Conservation (phyloP, 2,888 invertebrate genomes). For the Zhengitettix transpicula region DNA sequence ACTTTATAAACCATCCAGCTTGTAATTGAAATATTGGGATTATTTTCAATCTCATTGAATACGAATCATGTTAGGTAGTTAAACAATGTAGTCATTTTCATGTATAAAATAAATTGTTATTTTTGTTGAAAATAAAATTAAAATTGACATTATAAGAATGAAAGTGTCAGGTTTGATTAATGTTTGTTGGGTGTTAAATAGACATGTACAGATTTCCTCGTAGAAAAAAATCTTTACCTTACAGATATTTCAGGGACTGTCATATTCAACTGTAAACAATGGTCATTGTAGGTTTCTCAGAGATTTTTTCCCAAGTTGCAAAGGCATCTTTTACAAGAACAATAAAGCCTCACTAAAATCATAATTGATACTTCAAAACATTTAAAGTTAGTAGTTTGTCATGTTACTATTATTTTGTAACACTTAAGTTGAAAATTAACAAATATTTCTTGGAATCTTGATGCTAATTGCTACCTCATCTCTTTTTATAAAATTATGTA, state of each 20-base stretch:
- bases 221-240: not conserved
- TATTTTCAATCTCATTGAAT: not conserved
- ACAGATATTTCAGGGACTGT: not conserved
- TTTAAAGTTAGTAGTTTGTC: not conserved
- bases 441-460: not conserved
- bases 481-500: not conserved
- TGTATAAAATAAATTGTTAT: slow-evolving; percentile 20
- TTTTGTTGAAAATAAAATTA: slow-evolving; percentile 31
- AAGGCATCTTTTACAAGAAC: not conserved
- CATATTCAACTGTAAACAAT: too few relatives aligned
- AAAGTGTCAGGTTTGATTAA: not conserved
- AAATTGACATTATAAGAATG: slow-evolving; percentile 12
- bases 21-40: not conserved
- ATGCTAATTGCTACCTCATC: not conserved
- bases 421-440: not conserved
- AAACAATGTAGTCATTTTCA: slow-evolving; percentile 8
- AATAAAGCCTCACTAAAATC: not conserved
- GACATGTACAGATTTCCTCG: not conserved
- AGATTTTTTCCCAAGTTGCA: not conserved
- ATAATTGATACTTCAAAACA: not conserved
- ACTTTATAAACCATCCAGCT: not conserved
- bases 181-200: not conserved
- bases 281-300: not conserved
- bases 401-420: not conserved
- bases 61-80: slow-evolving; percentile 3